Evolutionary conservation across 2,888 invertebrate species (phyloP).

Genomic region (Nomada flava): DNA sequence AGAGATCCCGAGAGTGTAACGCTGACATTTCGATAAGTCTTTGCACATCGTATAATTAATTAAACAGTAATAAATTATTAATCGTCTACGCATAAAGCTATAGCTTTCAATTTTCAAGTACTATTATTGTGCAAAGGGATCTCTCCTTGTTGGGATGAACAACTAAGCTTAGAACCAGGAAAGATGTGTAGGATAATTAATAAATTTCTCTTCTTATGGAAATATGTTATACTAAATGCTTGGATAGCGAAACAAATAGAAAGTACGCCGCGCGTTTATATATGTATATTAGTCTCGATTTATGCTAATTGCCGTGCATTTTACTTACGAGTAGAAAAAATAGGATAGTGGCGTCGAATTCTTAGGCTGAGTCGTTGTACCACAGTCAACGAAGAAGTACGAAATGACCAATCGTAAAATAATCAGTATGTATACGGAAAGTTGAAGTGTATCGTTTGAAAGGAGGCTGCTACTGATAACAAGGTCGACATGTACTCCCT

Average conservation of each 20-base stretch:
- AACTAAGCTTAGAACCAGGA: not conserved
- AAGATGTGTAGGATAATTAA: not conserved
- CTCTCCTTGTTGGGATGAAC: too few species aligned
- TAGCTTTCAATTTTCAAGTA: too few species aligned
- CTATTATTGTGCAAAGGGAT: too few species aligned
- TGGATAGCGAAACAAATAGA: not conserved
- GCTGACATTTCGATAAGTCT: too few species aligned
- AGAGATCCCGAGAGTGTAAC: too few species aligned
- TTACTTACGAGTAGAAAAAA: constrained; percentile 44
- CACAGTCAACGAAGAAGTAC: constrained; percentile 35
- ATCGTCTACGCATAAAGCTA: too few species aligned
- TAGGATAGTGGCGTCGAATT: not conserved
- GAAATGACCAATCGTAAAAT: constrained; percentile 28
- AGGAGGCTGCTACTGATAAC: constrained; percentile 88
- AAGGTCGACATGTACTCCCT: constrained; percentile 88
- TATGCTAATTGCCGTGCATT: not conserved
- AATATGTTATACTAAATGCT: too few species aligned
- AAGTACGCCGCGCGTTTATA: not conserved
- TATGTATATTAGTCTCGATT: not conserved
- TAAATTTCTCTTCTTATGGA: not conserved
- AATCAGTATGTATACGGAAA: constrained; percentile 48
- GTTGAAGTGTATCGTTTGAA: constrained; percentile 56
- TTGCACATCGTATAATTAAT: too few species aligned
- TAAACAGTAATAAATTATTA: too few species aligned
- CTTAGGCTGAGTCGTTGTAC: constrained; percentile 10